phyloP scores from a whole-genome alignment of 2,888 invertebrate species.

The Ormyrus rosae region DNA sequence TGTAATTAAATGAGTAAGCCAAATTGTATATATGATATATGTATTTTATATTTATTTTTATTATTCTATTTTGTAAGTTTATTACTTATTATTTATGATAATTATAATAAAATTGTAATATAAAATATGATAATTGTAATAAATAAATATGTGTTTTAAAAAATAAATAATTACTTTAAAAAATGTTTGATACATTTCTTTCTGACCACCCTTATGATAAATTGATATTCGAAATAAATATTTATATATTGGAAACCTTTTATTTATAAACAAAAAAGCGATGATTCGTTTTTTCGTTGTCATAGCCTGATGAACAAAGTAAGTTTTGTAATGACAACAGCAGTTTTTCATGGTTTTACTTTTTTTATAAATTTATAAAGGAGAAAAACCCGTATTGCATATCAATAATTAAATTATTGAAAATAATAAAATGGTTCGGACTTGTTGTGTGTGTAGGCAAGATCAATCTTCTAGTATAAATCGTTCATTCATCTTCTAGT shows the following conservation, averaged over 20 bases:
- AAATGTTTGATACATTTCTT: constrained; percentile 2
- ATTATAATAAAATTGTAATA: no score
- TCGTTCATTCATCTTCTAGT: not conserved
- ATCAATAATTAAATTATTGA: not conserved
- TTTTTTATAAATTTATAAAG: not conserved
- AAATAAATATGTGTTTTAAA: no score
- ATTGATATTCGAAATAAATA: constrained; percentile 4
- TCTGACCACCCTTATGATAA: not conserved
- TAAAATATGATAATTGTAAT: no score
- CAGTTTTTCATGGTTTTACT: not conserved
- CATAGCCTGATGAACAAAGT: not conserved
- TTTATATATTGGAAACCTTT: not conserved
- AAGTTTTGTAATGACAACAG: not conserved
- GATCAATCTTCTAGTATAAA: constrained; percentile 1
- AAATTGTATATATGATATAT: no score
- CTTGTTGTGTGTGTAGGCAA: not conserved
- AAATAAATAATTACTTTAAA: not conserved
- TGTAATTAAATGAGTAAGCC: no score
- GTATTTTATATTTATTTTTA: no score
- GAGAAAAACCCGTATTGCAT: not conserved
- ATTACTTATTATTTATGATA: no score
- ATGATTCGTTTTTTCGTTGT: not conserved
- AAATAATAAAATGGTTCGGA: constrained; percentile 1
- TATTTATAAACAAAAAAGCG: not conserved
- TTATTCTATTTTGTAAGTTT: no score